phyloP scores from a whole-genome alignment of 2,888 invertebrate species.

The Melanchra persicariae region DNA sequence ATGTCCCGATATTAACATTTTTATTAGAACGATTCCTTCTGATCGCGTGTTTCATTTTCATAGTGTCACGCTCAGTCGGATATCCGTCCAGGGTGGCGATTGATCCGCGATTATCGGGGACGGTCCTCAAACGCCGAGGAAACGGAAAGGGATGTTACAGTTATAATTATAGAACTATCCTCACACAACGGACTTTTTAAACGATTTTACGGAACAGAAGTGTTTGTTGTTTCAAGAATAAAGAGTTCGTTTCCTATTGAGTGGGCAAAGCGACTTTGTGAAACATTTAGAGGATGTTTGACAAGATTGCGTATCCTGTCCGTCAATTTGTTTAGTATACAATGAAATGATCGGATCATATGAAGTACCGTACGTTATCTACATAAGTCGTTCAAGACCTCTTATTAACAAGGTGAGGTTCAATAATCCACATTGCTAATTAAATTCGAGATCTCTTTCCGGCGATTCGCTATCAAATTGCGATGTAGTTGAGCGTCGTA shows the following conservation, averaged over 20 bases:
- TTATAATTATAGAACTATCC: constrained; percentile 74
- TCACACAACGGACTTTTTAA: constrained; percentile 68
- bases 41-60: constrained; percentile 29
- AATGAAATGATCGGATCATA: constrained; percentile 1
- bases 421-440: constrained; percentile 35
- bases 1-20: constrained; percentile 13
- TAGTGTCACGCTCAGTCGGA: constrained; percentile 64
- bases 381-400: neutral
- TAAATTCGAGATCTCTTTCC: constrained; percentile 49
- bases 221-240: constrained; percentile 74
- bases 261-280: constrained; percentile 48
- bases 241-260: constrained; percentile 69
- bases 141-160: constrained; percentile 81
- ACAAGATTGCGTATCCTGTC: constrained; percentile 42
- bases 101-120: constrained; percentile 77
- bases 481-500: constrained; percentile 53
- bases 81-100: constrained; percentile 75
- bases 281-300: constrained; percentile 57
- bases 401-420: constrained; percentile 20
- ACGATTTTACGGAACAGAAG: constrained; percentile 70
- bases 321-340: constrained; percentile 21
- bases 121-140: constrained; percentile 68
- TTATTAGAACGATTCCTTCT: constrained; percentile 2
- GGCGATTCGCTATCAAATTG: constrained; percentile 46
- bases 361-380: neutral